These are phyloP conservation scores for Oscarella lobularis DNA, from an alignment of 37 sponge, comb jelly and placozoan species.

Conservation along the genomic window DNA sequence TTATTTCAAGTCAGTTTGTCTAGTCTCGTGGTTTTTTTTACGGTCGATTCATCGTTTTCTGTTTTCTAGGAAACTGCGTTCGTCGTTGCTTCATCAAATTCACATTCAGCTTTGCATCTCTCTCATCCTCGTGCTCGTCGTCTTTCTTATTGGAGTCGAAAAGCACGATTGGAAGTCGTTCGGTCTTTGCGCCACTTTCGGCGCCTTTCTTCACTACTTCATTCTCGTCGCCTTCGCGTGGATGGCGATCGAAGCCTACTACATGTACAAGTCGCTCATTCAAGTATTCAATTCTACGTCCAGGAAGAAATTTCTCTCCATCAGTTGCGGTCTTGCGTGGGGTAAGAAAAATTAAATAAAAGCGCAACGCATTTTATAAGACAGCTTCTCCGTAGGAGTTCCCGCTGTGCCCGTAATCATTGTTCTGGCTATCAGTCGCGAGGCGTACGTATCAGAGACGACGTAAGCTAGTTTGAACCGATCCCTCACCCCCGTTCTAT, in stretches of 20 bases:
- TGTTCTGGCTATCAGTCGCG: no score
- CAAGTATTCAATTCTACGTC: neutral
- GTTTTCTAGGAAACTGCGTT: neutral
- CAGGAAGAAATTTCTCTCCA: neutral
- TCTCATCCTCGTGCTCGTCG: neutral
- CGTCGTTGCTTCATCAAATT: neutral
- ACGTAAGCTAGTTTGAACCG: no score
- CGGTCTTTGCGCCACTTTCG: neutral
- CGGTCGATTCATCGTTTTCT: neutral
- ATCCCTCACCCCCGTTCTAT: no score
- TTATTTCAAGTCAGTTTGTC: neutral
- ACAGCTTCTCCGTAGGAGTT: no score
- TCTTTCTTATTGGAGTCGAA: neutral
- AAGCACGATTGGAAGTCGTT: neutral
- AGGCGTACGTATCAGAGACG: no score
- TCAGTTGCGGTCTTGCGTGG: neutral
- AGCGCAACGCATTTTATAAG: no score
- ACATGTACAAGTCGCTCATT: neutral
- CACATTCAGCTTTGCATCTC: constrained; percentile 5
- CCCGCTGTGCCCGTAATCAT: no score
- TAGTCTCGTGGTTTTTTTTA: neutral
- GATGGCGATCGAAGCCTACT: neutral
- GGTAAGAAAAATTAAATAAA: no score
- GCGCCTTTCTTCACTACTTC: constrained; percentile 3
- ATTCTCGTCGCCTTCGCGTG: constrained; percentile 1